These are phyloP conservation scores for Abrostola tripartita DNA, from an alignment of 2,888 invertebrate genomes.

Conservation along the genomic window DNA sequence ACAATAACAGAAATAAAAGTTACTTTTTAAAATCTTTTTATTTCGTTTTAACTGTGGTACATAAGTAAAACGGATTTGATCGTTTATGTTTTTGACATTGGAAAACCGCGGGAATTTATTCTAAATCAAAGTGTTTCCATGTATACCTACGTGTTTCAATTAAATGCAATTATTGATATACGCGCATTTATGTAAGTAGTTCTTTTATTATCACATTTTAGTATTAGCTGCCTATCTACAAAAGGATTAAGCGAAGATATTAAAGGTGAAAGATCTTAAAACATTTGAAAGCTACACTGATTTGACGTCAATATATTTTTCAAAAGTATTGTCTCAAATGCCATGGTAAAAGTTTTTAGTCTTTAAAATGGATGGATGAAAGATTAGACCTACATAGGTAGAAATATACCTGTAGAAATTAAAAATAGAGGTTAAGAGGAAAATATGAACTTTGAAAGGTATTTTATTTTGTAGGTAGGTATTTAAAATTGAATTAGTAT, in stretches of 20 bases:
- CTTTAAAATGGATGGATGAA: slow-evolving; percentile 38
- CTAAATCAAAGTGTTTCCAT: neutral
- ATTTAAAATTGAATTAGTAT: too few species aligned
- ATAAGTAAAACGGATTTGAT: neutral
- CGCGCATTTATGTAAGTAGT: slow-evolving; percentile 6
- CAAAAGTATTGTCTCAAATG: neutral
- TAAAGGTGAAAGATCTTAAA: slow-evolving; percentile 38
- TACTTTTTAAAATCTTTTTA: neutral
- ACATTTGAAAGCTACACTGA: slow-evolving; percentile 40
- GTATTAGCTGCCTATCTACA: slow-evolving; percentile 33
- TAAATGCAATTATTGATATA: neutral
- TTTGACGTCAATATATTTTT: too few species aligned
- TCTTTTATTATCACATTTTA: slow-evolving; percentile 32
- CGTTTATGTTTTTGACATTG: too few species aligned
- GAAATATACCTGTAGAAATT: too few species aligned
- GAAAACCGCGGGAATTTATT: neutral
- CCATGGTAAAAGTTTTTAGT: neutral
- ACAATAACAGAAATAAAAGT: neutral
- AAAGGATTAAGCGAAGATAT: slow-evolving; percentile 45
- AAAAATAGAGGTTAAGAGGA: too few species aligned
- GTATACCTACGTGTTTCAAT: neutral
- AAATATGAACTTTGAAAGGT: too few species aligned
- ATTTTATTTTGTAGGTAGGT: too few species aligned
- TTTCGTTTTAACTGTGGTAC: neutral
- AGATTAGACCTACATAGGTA: slow-evolving; percentile 11